These are phyloP conservation scores for Drosophila novamexicana DNA, from an alignment of 1,140 invertebrate genomes.

Conservation along the genomic window DNA sequence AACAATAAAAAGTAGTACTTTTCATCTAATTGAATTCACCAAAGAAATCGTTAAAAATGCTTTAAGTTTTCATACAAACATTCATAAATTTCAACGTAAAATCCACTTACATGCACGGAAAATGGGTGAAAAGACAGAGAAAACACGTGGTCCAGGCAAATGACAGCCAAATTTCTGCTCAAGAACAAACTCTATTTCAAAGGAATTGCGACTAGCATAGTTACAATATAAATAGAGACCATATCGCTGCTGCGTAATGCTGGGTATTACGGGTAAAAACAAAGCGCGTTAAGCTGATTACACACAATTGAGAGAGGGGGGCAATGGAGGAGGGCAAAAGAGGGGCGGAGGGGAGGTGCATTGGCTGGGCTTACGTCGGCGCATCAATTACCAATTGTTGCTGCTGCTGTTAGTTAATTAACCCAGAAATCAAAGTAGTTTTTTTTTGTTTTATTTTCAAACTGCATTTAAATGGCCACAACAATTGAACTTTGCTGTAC, in stretches of 20 bases:
- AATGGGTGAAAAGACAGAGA: not conserved
- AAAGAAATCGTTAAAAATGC: too few relatives aligned
- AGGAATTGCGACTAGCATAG: too few relatives aligned
- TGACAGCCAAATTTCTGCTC: too few relatives aligned
- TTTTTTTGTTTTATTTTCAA: slow-evolving; percentile 7
- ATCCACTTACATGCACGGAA: not conserved
- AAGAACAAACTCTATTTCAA: too few relatives aligned
- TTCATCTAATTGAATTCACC: too few relatives aligned
- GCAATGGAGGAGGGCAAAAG: too few relatives aligned
- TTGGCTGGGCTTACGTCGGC: not conserved
- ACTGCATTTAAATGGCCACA: slow-evolving; percentile 31
- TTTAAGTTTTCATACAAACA: too few relatives aligned
- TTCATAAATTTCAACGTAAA: too few relatives aligned
- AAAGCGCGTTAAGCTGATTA: slow-evolving; percentile 57
- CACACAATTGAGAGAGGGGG: not conserved
- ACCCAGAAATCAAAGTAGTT: slow-evolving; percentile 63
- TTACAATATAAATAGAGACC: not conserved
- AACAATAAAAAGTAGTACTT: too few relatives aligned
- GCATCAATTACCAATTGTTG: slow-evolving; percentile 77
- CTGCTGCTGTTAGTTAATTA: slow-evolving; percentile 60
- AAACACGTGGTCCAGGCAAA: not conserved
- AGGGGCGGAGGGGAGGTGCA: not conserved
- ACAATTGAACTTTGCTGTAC: slow-evolving; percentile 42
- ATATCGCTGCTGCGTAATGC: not conserved
- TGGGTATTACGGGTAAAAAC: slow-evolving; percentile 23